Percentiles rank a stretch among this genome's conserved stretches.
Conservation (phyloP, 2,888 invertebrate genomes). For the Ligdia adustata region DNA sequence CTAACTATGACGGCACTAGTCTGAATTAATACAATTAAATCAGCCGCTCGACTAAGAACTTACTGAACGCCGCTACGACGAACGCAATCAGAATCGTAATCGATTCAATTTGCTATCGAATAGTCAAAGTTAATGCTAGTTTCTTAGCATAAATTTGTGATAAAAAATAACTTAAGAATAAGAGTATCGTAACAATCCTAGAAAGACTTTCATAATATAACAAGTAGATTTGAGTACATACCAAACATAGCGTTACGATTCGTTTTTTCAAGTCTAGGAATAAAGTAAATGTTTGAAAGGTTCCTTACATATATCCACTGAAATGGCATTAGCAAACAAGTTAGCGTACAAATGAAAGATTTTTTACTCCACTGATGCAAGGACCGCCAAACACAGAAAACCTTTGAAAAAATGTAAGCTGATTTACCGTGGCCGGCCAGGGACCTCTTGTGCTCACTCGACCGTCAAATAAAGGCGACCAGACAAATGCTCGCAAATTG, state of each 20-base stretch:
- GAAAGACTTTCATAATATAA: too few species aligned
- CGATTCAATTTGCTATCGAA: slow-evolving; percentile 27
- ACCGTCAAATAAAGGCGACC: slow-evolving; percentile 81
- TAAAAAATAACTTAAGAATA: too few species aligned
- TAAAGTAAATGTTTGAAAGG: too few species aligned
- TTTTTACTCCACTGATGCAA: slow-evolving; percentile 70
- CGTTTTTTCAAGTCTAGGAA: too few species aligned
- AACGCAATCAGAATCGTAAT: slow-evolving; percentile 45
- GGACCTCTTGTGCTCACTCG: slow-evolving; percentile 69
- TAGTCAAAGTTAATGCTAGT: not conserved
- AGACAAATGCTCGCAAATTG: slow-evolving; percentile 82
- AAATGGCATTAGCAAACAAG: slow-evolving; percentile 52
- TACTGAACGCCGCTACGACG: slow-evolving; percentile 42
- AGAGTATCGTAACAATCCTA: too few species aligned
- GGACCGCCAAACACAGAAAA: slow-evolving; percentile 76
- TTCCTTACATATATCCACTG: slow-evolving; percentile 26
- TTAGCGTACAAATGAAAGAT: slow-evolving; percentile 65
- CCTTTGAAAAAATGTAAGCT: slow-evolving; percentile 82
- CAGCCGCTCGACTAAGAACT: slow-evolving; percentile 41
- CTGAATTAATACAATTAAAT: slow-evolving; percentile 47
- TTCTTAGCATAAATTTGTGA: too few species aligned
- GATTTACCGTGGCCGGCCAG: slow-evolving; percentile 76
- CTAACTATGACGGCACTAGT: slow-evolving; percentile 42
- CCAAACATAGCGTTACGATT: too few species aligned
- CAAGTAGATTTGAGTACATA: too few species aligned